Percentiles rank a stretch among this genome's conserved stretches.
Conservation (phyloP, 2,113 vertebrate genomes). For the Bothrops jararaca region DNA sequence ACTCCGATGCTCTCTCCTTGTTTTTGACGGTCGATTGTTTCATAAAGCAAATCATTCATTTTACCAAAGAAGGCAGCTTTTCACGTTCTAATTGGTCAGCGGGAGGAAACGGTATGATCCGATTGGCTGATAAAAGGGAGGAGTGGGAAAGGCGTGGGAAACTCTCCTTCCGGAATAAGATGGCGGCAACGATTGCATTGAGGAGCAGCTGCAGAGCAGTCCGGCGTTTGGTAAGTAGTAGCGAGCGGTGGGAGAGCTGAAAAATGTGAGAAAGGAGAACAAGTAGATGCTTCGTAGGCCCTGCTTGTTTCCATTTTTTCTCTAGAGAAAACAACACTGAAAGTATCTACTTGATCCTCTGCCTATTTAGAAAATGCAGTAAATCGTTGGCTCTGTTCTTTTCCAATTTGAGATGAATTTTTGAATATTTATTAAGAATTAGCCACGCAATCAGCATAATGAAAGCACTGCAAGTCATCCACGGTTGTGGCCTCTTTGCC, state of each 20-base stretch:
- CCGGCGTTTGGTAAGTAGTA: constrained; percentile 79
- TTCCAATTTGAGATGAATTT: neutral
- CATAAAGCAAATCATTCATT: neutral
- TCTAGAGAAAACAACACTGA: neutral
- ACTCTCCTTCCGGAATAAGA: constrained; percentile 65
- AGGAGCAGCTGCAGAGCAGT: constrained; percentile 66
- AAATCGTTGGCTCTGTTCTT: neutral
- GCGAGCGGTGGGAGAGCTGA: neutral
- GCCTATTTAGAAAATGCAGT: too few relatives aligned
- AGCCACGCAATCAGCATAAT: neutral
- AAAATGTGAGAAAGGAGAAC: neutral
- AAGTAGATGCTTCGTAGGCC: too few relatives aligned
- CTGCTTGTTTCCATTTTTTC: neutral
- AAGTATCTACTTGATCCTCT: neutral
- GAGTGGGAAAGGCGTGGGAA: neutral
- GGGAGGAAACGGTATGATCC: neutral
- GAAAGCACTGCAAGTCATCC: neutral
- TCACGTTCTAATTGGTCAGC: neutral
- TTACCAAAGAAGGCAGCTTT: neutral
- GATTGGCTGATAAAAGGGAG: constrained; percentile 40
- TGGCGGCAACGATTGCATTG: constrained; percentile 80
- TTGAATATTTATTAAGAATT: neutral
- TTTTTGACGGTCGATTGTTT: neutral
- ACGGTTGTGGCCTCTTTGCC: neutral
- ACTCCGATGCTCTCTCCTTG: neutral